Evolutionary conservation across 1,140 invertebrate species (phyloP).

Genomic region (Euura lappo): DNA sequence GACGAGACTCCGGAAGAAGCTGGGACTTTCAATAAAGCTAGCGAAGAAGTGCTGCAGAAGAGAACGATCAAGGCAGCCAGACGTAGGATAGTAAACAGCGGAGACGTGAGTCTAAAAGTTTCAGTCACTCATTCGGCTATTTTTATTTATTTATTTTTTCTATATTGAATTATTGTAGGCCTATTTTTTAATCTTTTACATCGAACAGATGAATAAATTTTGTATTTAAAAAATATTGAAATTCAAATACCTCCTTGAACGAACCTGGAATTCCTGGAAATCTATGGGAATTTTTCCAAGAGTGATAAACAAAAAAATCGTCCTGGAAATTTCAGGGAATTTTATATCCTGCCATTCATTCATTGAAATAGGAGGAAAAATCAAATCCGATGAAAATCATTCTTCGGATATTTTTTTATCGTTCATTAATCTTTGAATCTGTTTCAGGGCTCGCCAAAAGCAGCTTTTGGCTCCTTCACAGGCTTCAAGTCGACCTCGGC

Average conservation of each 20-base stretch:
- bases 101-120: slow-evolving; percentile 27
- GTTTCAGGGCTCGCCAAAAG: slow-evolving; percentile 59
- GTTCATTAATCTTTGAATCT: slow-evolving; percentile 40
- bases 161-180: slow-evolving; percentile 26
- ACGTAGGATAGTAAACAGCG: slow-evolving; percentile 59
- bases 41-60: slow-evolving; percentile 73
- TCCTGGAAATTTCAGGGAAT: too few species aligned
- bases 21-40: slow-evolving; percentile 74
- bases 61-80: slow-evolving; percentile 81
- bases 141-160: slow-evolving; percentile 26
- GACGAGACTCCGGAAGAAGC: slow-evolving; percentile 83
- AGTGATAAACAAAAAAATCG: too few species aligned
- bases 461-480: slow-evolving; percentile 69
- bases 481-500: slow-evolving; percentile 63
- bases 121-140: slow-evolving; percentile 22
- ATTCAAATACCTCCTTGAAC: too few species aligned
- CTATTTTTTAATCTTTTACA: slow-evolving; percentile 18
- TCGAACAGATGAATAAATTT: too few species aligned
- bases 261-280: too few species aligned
- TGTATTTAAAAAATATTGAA: too few species aligned
- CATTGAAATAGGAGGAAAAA: too few species aligned
- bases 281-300: too few species aligned
- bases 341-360: too few species aligned
- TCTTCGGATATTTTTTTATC: slow-evolving; percentile 20
- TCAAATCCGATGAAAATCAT: not conserved